Evolutionary conservation across 2,888 invertebrate species (phyloP), one percentile per base, ranked within the genome.

Genomic region (Caenorhabditis virilis): DNA sequence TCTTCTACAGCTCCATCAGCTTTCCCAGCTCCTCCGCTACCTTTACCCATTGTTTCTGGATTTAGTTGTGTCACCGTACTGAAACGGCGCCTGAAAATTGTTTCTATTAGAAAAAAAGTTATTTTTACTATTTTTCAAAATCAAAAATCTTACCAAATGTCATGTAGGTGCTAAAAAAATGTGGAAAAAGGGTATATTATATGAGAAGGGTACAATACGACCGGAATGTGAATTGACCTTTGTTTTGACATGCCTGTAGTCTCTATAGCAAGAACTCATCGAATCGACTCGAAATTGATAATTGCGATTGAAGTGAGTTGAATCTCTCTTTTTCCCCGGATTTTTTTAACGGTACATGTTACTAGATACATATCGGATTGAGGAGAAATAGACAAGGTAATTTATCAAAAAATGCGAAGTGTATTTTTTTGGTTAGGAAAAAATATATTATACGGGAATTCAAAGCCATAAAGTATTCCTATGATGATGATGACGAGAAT

Each of bases 61-160:
- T 74, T 77, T 45, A 81, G 69, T 69, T 79, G 78, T 48, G 76
- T 76, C 54, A 78, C 74, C 49, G 80, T 79, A 54, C 77, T 77
- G 70, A 80, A 78, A 38, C 80, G 74, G 54, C 78, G 73, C 50
- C 76, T 76, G 69, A n/a, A 69, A 69, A 27, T 30, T 13, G 30
- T 9, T 30, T 30, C 6, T 30, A 9, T 30, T 6, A 13, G 13
- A 13, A 30, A 9, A 30, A 30, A 30, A 30, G 30, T 30, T 30
- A 13, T 13, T n/a, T n/a, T n/a, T n/a, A n/a, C n/a, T n/a, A n/a
- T n/a, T n/a, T n/a, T n/a, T n/a, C n/a, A n/a, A n/a, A n/a, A n/a
- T n/a, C n/a, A n/a, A n/a, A n/a, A n/a, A n/a, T 55, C 61, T 55
- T 55, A 61, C 61, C 50, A 51, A 49, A 55, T 61, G 61, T 61